phyloP scores from a whole-genome alignment of 2,113 vertebrate genomes.

The Thymallus thymallus region DNA sequence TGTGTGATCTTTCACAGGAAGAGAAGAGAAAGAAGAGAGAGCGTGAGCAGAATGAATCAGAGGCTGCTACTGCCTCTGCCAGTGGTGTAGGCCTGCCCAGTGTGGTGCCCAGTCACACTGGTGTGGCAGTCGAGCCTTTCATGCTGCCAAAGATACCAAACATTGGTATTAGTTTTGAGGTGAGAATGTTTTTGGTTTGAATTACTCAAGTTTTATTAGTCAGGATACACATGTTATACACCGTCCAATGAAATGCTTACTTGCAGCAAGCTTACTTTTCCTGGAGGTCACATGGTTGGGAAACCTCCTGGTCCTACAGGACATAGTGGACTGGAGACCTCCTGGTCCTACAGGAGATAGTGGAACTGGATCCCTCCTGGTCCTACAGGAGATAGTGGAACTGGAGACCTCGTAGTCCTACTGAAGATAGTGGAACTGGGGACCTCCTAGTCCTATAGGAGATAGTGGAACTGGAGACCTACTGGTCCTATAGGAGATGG shows the following conservation, averaged over 20 bases:
- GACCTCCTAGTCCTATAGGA: too few species aligned
- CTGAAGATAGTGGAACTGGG: too few species aligned
- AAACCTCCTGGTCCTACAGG: too few species aligned
- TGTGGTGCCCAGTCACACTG: conserved; percentile 34
- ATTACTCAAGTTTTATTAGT: not conserved
- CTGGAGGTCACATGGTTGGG: not conserved
- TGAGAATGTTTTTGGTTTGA: conserved; percentile 25
- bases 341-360: too few species aligned
- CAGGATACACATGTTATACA: too few species aligned
- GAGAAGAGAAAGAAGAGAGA: conserved; percentile 96
- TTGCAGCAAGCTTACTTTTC: not conserved
- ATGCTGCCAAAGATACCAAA: conserved; percentile 60
- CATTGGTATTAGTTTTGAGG: conserved; percentile 63
- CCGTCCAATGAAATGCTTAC: not conserved
- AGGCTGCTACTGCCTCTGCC: conserved; percentile 49
- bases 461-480: too few species aligned
- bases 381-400: too few species aligned
- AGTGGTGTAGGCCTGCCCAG: not conserved
- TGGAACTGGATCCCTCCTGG: too few species aligned
- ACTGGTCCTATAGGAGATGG: too few species aligned
- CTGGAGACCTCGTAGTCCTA: too few species aligned
- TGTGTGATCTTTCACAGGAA: conserved; percentile 71
- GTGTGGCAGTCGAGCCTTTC: conserved; percentile 72
- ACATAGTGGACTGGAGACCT: too few species aligned
- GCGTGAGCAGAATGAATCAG: conserved; percentile 87